Percentiles rank a stretch among this genome's conserved stretches.
Evolutionary conservation across 23 tunicate species (phyloP).

Genomic region (Styela plicata): DNA sequence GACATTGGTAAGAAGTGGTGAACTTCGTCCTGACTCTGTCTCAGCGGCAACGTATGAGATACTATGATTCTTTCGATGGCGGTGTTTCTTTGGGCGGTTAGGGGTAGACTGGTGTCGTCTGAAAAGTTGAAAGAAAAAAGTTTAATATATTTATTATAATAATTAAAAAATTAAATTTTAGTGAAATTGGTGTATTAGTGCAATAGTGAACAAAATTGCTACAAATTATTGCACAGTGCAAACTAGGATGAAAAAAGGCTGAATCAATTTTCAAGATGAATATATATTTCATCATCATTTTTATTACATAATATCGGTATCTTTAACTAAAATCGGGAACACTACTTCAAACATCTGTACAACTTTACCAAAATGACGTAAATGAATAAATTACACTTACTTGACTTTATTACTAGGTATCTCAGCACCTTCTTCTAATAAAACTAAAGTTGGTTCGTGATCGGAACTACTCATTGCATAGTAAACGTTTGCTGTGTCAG

Average conservation of each 20-base stretch:
- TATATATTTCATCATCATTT: too few relatives aligned
- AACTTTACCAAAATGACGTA: too few relatives aligned
- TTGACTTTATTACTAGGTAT: conserved; percentile 33
- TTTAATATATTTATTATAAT: not conserved
- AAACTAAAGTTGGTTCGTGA: conserved; percentile 50
- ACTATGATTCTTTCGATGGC: conserved; percentile 31
- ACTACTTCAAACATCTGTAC: too few relatives aligned
- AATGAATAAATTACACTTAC: not conserved
- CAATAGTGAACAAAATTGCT: too few relatives aligned
- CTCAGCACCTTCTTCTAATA: conserved; percentile 70
- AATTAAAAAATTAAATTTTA: not conserved
- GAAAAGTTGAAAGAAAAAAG: not conserved
- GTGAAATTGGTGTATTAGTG: too few relatives aligned
- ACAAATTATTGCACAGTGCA: too few relatives aligned
- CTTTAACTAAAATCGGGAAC: too few relatives aligned
- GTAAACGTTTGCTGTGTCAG: conserved; percentile 69
- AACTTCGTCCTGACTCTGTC: conserved; percentile 32
- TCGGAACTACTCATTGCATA: conserved; percentile 71
- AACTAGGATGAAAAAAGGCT: too few relatives aligned
- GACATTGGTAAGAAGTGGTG: conserved; percentile 7
- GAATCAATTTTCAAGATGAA: too few relatives aligned
- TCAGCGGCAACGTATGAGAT: conserved; percentile 9
- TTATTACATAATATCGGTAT: too few relatives aligned
- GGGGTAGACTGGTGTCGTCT: conserved; percentile 24
- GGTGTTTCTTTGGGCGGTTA: not conserved